Evolutionary conservation across 2,113 vertebrate genomes (phyloP).

Genomic region (Ivindomyrus marchei): DNA sequence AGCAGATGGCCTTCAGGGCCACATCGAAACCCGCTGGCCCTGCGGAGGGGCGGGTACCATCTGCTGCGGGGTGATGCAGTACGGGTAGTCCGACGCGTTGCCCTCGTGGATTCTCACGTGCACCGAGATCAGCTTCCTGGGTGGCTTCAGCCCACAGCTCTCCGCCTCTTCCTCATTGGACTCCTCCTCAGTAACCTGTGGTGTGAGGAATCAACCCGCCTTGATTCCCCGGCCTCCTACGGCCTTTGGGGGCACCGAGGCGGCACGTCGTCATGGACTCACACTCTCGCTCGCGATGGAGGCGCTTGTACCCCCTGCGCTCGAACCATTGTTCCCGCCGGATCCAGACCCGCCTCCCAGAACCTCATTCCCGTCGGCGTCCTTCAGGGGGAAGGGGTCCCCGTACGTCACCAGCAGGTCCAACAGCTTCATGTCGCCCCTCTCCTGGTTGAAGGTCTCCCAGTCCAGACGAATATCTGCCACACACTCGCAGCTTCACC

Average conservation of each 20-base stretch:
- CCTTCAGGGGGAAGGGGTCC: slow-evolving; percentile 66
- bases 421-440: slow-evolving; percentile 58
- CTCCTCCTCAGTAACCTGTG: slow-evolving; percentile 26
- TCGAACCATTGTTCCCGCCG: slow-evolving; percentile 22
- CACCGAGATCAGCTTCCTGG: slow-evolving; percentile 62
- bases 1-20: not conserved
- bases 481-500: not conserved
- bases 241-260: not conserved
- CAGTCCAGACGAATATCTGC: slow-evolving; percentile 86
- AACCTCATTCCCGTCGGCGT: slow-evolving; percentile 55
- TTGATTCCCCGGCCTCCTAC: not conserved
- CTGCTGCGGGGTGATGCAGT: slow-evolving; percentile 74
- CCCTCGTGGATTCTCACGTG: slow-evolving; percentile 68
- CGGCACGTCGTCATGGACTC: slow-evolving; percentile 31
- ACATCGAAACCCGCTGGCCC: not conserved
- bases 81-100: slow-evolving; percentile 62
- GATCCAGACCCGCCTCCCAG: not conserved
- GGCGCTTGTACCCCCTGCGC: slow-evolving; percentile 34
- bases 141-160: slow-evolving; percentile 22
- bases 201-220: not conserved
- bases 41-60: slow-evolving; percentile 56
- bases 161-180: slow-evolving; percentile 29
- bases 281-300: slow-evolving; percentile 45
- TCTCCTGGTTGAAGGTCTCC: slow-evolving; percentile 66
- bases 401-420: slow-evolving; percentile 71